Conservation (phyloP, 1,140 invertebrate species). For the Listronotus bonariensis region DNA sequence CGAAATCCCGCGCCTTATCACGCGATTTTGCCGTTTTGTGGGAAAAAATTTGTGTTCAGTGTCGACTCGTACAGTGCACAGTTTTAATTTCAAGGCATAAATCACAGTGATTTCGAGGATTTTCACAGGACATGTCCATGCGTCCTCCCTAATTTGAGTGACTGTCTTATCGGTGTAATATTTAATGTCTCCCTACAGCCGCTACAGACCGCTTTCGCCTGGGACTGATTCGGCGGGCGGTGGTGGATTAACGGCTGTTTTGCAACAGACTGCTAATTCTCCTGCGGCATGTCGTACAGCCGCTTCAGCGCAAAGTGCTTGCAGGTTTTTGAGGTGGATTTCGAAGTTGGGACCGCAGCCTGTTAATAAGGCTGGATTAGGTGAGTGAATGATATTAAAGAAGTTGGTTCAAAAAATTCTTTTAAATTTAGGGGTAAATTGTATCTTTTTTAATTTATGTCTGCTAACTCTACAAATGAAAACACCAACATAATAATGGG, state of each 20-base stretch:
- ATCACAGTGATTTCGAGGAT: too few species aligned
- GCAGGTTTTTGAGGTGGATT: conserved; percentile 54
- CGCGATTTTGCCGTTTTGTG: conserved; percentile 1
- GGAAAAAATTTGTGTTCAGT: not conserved
- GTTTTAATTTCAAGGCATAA: too few species aligned
- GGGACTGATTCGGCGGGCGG: conserved; percentile 44
- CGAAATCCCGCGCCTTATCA: not conserved
- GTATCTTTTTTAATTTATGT: too few species aligned
- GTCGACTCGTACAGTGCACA: conserved; percentile 22
- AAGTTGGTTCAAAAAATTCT: too few species aligned
- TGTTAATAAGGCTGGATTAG: conserved; percentile 53
- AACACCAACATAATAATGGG: too few species aligned
- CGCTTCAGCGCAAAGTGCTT: conserved; percentile 44
- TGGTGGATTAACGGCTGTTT: conserved; percentile 41
- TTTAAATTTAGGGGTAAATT: too few species aligned
- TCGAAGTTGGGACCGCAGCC: conserved; percentile 53
- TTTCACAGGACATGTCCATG: too few species aligned
- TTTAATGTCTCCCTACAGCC: conserved; percentile 55
- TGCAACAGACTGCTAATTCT: conserved; percentile 41
- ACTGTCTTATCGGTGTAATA: too few species aligned
- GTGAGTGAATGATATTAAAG: conserved; percentile 24
- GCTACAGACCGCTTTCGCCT: conserved; percentile 52
- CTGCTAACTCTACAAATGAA: too few species aligned
- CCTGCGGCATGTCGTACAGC: conserved; percentile 44
- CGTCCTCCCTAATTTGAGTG: too few species aligned